These are phyloP conservation scores for Araneus ventricosus DNA, from an alignment of 1,140 invertebrate genomes.

Conservation along the genomic window DNA sequence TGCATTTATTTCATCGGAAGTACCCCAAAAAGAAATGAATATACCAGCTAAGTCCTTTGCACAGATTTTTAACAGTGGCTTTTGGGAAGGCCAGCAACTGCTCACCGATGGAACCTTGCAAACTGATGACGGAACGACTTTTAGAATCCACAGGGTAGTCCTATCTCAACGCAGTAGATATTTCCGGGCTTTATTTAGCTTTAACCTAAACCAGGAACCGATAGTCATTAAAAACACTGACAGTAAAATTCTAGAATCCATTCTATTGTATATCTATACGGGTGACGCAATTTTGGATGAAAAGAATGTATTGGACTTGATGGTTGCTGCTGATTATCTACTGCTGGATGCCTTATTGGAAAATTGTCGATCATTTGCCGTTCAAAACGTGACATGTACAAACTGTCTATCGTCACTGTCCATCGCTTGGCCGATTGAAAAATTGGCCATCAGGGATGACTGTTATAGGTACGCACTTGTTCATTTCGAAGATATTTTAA, in stretches of 20 bases:
- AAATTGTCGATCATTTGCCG: neutral
- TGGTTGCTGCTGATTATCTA: constrained; percentile 27
- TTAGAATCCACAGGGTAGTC: too few relatives aligned
- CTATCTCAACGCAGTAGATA: too few relatives aligned
- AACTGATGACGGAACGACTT: too few relatives aligned
- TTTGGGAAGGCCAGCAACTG: too few relatives aligned
- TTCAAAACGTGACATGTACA: neutral
- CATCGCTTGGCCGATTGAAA: neutral
- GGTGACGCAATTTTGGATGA: neutral
- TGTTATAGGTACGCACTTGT: neutral
- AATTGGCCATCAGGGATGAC: neutral
- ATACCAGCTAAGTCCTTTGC: too few relatives aligned
- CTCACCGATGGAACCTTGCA: too few relatives aligned
- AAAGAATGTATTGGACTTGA: constrained; percentile 9
- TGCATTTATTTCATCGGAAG: too few relatives aligned
- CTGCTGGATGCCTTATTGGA: neutral
- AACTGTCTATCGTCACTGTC: neutral
- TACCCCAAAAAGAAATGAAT: too few relatives aligned
- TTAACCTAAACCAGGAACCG: neutral
- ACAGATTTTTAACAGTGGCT: too few relatives aligned
- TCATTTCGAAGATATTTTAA: neutral
- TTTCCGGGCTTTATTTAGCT: too few relatives aligned
- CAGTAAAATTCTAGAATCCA: neutral
- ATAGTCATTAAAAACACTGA: neutral
- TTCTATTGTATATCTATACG: neutral